Percentiles rank a stretch among this genome's conserved stretches.
phyloP scores from a whole-genome alignment of 92 coral and sea anemone species.

The Actinostola sp. region DNA sequence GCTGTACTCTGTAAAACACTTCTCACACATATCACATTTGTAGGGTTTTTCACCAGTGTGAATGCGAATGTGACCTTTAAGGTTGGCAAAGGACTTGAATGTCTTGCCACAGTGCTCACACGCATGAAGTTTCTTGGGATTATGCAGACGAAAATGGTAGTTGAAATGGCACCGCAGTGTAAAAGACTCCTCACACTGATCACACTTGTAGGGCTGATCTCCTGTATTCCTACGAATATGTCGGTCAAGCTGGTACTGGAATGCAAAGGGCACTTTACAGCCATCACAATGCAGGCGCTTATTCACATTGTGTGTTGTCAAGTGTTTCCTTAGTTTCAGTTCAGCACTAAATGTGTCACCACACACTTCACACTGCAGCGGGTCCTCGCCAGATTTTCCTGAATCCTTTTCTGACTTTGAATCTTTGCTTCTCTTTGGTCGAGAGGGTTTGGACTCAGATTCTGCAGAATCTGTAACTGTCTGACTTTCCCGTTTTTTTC shows the following conservation, averaged over 20 bases:
- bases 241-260: conserved; percentile 47
- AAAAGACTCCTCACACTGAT: conserved; percentile 37
- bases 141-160: conserved; percentile 47
- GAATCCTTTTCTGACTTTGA: conserved; percentile 5
- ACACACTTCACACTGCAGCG: conserved; percentile 41
- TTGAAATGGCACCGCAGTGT: conserved; percentile 43
- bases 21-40: conserved; percentile 44
- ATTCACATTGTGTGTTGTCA: conserved; percentile 41
- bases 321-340: conserved; percentile 36
- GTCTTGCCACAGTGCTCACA: conserved; percentile 33
- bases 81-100: conserved; percentile 48
- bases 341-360: conserved; percentile 31
- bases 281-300: conserved; percentile 50
- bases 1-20: conserved; percentile 49
- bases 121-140: conserved; percentile 36
- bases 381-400: background rate
- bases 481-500: conserved; percentile 22
- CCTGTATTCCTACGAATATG: conserved; percentile 44
- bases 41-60: conserved; percentile 49
- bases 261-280: conserved; percentile 43
- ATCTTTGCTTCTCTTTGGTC: conserved; percentile 14
- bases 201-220: conserved; percentile 40
- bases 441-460: background rate
- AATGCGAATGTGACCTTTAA: conserved; percentile 39
- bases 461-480: conserved; percentile 15